Conservation (phyloP, 2,888 invertebrate genomes). For the Platerodrilus igneus region DNA sequence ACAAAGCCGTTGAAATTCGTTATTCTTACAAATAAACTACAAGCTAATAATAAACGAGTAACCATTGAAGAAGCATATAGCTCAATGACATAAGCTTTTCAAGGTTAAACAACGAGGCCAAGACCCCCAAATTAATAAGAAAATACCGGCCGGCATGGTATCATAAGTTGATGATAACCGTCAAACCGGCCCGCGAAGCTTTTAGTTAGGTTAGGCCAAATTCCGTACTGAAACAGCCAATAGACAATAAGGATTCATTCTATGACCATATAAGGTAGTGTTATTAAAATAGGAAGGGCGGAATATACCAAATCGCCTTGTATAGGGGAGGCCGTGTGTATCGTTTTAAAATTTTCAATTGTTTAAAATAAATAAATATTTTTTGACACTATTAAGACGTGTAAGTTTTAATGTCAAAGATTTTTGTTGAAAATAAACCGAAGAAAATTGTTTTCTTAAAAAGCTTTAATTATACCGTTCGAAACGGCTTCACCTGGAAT, state of each 20-base stretch:
- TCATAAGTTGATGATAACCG: too few species aligned
- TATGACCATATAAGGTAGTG: conserved; percentile 81
- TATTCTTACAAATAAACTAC: too few species aligned
- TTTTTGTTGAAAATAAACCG: conserved; percentile 3
- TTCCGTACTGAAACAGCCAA: conserved; percentile 53
- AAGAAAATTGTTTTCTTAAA: not conserved
- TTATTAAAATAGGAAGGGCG: conserved; percentile 52
- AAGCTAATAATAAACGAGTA: too few species aligned
- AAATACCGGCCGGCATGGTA: conserved; percentile 37
- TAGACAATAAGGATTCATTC: conserved; percentile 60
- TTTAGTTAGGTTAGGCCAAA: conserved; percentile 44
- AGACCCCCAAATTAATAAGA: conserved; percentile 34
- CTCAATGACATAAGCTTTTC: conserved; percentile 39
- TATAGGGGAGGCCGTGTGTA: conserved; percentile 36
- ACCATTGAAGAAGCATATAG: conserved; percentile 19
- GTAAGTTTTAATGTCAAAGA: conserved; percentile 15
- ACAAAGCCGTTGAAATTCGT: too few species aligned
- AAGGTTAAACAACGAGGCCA: conserved; percentile 43
- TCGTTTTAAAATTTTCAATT: conserved; percentile 14
- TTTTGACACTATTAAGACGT: conserved; percentile 21
- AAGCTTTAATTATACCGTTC: not conserved
- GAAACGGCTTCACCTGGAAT: conserved; percentile 31
- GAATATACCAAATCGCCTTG: conserved; percentile 18
- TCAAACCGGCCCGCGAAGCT: conserved; percentile 31
- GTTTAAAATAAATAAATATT: conserved; percentile 23